Evolutionary conservation across 2,888 invertebrate genomes (phyloP), one percentile per base, ranked within the genome.

Genomic region (Busseola fusca): DNA sequence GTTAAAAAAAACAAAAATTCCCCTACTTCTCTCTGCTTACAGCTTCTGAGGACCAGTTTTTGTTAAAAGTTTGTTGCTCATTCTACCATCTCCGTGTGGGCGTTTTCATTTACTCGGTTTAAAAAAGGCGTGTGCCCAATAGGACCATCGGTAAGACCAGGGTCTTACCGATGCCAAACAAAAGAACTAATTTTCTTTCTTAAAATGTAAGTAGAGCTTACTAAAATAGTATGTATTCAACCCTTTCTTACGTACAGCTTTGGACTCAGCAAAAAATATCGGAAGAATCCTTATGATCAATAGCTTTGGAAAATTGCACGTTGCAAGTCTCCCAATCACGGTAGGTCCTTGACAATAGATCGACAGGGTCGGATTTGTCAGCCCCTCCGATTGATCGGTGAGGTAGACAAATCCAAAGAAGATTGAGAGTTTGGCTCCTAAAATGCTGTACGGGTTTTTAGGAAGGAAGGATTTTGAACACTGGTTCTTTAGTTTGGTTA

Each of bases 351-450:
- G 56, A 72, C 72, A 77, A 59, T 63, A 81, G 78, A 63, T 68
- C n/a, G 78, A 81, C 72, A 65, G 57, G 77, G 50, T 66, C 40
- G 72, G 68, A 65, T 81, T 77, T 81, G 68, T 72, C 65, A 80
- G 25, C 42, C 42, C 50, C 60, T 40, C 16, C 48, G 68, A 79
- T 77, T 69, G 82, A 81, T 81, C 25, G 73, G 34, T 72, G 69
- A 66, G 65, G 70, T 59, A 68, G 71, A 64, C 52, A 65, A 66
- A 72, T 72, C 45, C 68, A 52, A 30, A 63, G 34, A 52, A 65
- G 65, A 65, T 76, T 63, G 72, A 65, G 54, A 45, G 48, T 59
- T 76, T 16, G 0, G 12, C 1, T 59, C 1, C 21, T n/a, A 25
- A 58, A 58, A 54, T 42, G 9, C 25, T 27, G 10, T 21, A 6